Percentiles rank a stretch among this genome's conserved stretches.
Evolutionary conservation across 2,888 invertebrate genomes (phyloP).

Genomic region (Scaptomyza parva): DNA sequence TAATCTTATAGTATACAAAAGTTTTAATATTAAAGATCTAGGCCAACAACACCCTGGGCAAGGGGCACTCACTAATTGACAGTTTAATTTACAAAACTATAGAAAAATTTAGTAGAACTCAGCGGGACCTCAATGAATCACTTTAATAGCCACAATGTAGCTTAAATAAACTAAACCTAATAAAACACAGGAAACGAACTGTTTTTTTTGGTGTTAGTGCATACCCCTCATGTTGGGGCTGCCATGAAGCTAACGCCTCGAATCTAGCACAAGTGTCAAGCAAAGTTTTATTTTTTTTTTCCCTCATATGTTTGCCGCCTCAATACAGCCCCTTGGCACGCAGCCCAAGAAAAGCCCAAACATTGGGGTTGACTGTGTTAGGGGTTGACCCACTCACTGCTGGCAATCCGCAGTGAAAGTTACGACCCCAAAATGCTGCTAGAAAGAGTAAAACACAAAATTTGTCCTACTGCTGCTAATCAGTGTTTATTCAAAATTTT

Average conservation of each 20-base stretch:
- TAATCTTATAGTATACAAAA: slow-evolving; percentile 20
- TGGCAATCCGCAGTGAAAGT: slow-evolving; percentile 26
- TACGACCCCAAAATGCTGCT: neutral
- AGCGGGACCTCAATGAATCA: slow-evolving; percentile 17
- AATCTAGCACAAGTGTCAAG: slow-evolving; percentile 61
- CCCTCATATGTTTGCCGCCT: slow-evolving; percentile 35
- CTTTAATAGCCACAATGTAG: slow-evolving; percentile 26
- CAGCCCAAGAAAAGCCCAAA: slow-evolving; percentile 49
- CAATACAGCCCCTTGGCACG: slow-evolving; percentile 69
- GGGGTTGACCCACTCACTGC: slow-evolving; percentile 57
- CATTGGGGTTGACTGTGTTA: slow-evolving; percentile 14
- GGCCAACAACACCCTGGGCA: slow-evolving; percentile 4
- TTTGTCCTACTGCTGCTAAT: neutral
- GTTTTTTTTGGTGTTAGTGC: slow-evolving; percentile 20
- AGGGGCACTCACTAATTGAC: slow-evolving; percentile 14
- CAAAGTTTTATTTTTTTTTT: slow-evolving; percentile 51
- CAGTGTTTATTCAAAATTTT: slow-evolving; percentile 19
- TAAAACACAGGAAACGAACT: slow-evolving; percentile 28
- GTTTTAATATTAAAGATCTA: slow-evolving; percentile 15
- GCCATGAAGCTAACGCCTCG: slow-evolving; percentile 13
- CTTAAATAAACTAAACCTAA: slow-evolving; percentile 13
- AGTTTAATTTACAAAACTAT: neutral
- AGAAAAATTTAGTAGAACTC: no score
- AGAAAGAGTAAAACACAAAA: neutral
- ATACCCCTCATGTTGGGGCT: slow-evolving; percentile 17